Base-by-base conservation (phyloP, 2,888 invertebrate species). In the Abrostola tripartita region DNA sequence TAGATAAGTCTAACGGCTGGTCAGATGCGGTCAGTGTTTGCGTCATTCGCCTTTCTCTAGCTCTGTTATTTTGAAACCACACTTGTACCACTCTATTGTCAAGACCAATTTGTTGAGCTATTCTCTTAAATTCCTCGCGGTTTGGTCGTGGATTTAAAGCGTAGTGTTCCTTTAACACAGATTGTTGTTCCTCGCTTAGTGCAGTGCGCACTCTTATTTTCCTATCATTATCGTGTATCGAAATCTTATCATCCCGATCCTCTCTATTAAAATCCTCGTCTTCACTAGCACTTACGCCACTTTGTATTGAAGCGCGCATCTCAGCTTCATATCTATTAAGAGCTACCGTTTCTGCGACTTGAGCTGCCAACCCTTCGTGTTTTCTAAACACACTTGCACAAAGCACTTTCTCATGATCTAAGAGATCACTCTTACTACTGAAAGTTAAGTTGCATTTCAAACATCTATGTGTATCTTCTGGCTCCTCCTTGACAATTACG, bases 61-160 rank as follows among this genome's bases (percentile, higher is more conserved):
- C 99, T 73, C 99, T 96, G 74, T 98, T 98, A 89, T 99, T 99
- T 93, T 99, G 99, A 88, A 99, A 99, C 99, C 99, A 99, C 6
- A 99, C 99, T 95, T 99, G 97, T 5, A 98, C 97, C 0, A 98
- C 98, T 63, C 98, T 95, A 49, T 97, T 96, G 61, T 97, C 97
- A 80, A 97, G 96, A 58, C 97, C 96, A 49, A 97, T 95, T 67
- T 95, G 95, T 24, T 97, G 96, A 4, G 99, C 99, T 81, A 99
- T 98, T 86, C 97, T 96, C 57, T 97, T 97, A 80, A 99, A 96
- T 86, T 99, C 99, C 79, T 98, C 98, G 54, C 99, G 97, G 85
- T 98, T 98, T 1, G 99, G 99, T 68, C 99, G 96, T 8, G 99
- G 97, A 92, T 99, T 99, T 24, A 97, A 90, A 55, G 97, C 95